These are phyloP conservation scores for Metellina segmentata DNA, from an alignment of 2,888 invertebrate genomes.

Conservation along the genomic window DNA sequence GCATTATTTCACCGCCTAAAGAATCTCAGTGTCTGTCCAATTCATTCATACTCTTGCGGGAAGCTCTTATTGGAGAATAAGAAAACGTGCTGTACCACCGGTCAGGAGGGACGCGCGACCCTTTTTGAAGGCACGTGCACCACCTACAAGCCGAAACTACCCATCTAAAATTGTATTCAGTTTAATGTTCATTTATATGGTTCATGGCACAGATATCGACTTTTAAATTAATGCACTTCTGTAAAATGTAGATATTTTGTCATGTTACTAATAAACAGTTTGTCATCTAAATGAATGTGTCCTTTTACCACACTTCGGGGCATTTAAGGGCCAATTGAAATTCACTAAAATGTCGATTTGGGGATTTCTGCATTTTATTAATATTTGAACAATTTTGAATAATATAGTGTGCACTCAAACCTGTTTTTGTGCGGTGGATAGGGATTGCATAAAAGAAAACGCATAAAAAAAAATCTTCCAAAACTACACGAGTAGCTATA, in stretches of 20 bases:
- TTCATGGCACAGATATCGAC: conserved; percentile 7
- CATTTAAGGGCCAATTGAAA: too few species aligned
- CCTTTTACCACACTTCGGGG: too few species aligned
- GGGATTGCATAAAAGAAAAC: too few species aligned
- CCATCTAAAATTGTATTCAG: background rate
- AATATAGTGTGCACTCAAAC: too few species aligned
- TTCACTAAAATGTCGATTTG: too few species aligned
- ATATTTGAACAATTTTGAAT: too few species aligned
- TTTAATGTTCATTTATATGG: conserved; percentile 11
- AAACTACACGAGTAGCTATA: too few species aligned
- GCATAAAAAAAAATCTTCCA: too few species aligned
- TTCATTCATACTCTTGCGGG: background rate
- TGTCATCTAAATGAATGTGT: background rate
- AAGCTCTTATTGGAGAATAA: background rate
- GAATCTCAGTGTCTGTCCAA: background rate
- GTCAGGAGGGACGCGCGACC: background rate
- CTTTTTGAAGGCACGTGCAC: background rate
- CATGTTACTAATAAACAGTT: conserved; percentile 38
- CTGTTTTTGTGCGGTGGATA: too few species aligned
- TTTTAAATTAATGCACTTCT: conserved; percentile 56
- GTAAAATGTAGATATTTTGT: conserved; percentile 60
- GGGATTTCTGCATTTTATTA: too few species aligned
- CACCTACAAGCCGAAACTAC: background rate
- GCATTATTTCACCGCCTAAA: conserved; percentile 29
- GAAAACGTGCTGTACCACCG: background rate